Percentiles rank a stretch among this genome's conserved stretches.
Evolutionary conservation across 2,888 invertebrate genomes (phyloP).

Genomic region (Agonopterix arenella): DNA sequence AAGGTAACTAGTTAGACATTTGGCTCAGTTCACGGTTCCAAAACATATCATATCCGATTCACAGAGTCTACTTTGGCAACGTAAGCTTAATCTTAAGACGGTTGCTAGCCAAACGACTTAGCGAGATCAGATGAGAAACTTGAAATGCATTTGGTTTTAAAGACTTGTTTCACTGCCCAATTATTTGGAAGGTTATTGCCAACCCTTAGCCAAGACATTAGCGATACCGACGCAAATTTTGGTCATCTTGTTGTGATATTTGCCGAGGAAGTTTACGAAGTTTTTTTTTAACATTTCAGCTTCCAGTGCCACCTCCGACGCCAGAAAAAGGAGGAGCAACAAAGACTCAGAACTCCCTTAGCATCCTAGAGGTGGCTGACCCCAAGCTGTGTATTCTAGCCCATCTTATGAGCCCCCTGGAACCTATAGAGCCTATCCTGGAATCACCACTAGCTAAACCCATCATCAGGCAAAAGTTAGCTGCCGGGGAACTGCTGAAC

Average conservation of each 20-base stretch:
- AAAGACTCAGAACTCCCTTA: slow-evolving; percentile 81
- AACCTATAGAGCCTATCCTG: slow-evolving; percentile 89
- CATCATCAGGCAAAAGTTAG: slow-evolving; percentile 84
- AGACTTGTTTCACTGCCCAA: too few species aligned
- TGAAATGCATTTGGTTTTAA: too few species aligned
- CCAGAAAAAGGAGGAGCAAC: slow-evolving; percentile 78
- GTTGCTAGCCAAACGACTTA: too few species aligned
- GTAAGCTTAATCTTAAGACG: too few species aligned
- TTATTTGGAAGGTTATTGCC: too few species aligned
- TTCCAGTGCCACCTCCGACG: slow-evolving; percentile 80
- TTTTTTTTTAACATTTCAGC: slow-evolving; percentile 39
- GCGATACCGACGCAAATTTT: too few species aligned
- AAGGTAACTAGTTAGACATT: too few species aligned
- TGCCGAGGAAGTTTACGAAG: not conserved
- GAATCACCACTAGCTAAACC: slow-evolving; percentile 91
- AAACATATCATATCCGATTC: too few species aligned
- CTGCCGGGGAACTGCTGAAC: slow-evolving; percentile 85
- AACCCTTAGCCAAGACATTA: too few species aligned
- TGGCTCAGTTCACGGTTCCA: too few species aligned
- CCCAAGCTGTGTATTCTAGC: slow-evolving; percentile 92
- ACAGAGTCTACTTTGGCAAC: too few species aligned
- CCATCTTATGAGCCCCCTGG: slow-evolving; percentile 92
- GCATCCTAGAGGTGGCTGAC: slow-evolving; percentile 90
- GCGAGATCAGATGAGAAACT: not conserved
- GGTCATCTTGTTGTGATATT: too few species aligned